Base-by-base conservation (phyloP, 2,888 invertebrate species). In the Myopa tessellatipennis region DNA sequence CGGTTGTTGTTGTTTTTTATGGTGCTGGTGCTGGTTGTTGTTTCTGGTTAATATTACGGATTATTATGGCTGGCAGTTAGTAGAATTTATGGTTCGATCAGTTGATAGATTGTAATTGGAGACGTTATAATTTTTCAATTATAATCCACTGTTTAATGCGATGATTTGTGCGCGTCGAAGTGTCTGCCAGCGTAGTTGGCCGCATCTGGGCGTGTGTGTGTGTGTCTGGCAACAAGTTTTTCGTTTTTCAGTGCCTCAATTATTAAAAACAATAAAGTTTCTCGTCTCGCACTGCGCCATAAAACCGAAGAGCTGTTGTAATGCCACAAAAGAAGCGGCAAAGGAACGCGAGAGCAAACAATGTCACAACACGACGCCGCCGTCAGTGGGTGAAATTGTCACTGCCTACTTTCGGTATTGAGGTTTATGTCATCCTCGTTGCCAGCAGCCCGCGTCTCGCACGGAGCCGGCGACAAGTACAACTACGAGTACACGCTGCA, bases 1-100 rank as follows among this genome's bases (percentile, higher is more conserved):
- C 26, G 81, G 80, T 80, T 79, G 78, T 68, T 79, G 76, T 76
- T 80, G 74, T 76, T 77, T 70, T 77, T 26, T 14, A 18, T 73
- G 52, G 40, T 74, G 26, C 4, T 71, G 38, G 12, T 72, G 0
- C 38, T 58, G 78, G 69, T 55, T 76, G 63, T 76, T 67, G 36
- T 76, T 55, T 45, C 60, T 73, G 61, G 76, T 74, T 76, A 81
- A 79, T 78, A 77, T 81, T 80, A 81, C 82, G 81, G 82, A 26
- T 12, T 16, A 8, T 83, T 83, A 83, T 83, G 80, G 79, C 81
- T 82, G 80, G 80, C 79, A 79, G 81, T 83, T 81, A 81, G 82
- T 83, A 81, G 81, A 70, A 36, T 55, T 70, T 55, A 70, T 36
- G 70, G 34, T 55, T 55, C 34, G 52, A 70, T 55, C 55, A 34